phyloP scores from a whole-genome alignment of 2,888 invertebrate genomes.

The Drosophila neotestacea region DNA sequence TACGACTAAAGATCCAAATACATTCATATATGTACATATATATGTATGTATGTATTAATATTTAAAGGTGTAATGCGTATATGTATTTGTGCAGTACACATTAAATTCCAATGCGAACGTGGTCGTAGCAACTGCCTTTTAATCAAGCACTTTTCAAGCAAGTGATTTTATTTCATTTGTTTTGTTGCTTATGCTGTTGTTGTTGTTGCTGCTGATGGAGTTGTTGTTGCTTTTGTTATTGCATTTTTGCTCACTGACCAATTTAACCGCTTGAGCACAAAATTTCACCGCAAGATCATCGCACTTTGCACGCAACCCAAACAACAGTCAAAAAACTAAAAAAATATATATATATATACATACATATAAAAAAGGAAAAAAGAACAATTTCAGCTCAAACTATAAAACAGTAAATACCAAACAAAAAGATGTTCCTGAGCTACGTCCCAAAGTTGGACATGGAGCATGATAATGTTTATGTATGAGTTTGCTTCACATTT shows the following conservation, averaged over 20 bases:
- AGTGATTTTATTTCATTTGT: conserved; percentile 71
- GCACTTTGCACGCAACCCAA: conserved; percentile 78
- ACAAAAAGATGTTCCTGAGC: conserved; percentile 46
- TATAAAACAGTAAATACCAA: conserved; percentile 42
- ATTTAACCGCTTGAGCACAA: conserved; percentile 82
- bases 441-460: conserved; percentile 58
- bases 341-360: conserved; percentile 15
- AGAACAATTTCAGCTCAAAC: conserved; percentile 11
- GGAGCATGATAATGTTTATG: conserved; percentile 70
- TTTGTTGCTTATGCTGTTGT: conserved; percentile 43
- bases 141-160: conserved; percentile 75
- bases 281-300: conserved; percentile 81
- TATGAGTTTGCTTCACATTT: conserved; percentile 72
- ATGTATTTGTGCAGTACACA: conserved; percentile 19
- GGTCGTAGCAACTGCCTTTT: conserved; percentile 64
- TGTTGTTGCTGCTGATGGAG: conserved; percentile 27
- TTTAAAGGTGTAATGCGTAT: conserved; percentile 8
- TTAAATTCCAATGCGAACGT: conserved; percentile 54
- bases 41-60: background rate
- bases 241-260: conserved; percentile 81
- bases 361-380: conserved; percentile 22
- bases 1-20: conserved; percentile 1
- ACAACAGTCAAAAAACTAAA: conserved; percentile 53
- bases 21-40: background rate
- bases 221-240: conserved; percentile 45